A percentile compares a stretch with the other conserved stretches of the same genome.
Evolutionary conservation across 1,140 invertebrate genomes (phyloP).

Genomic region (Platorchestia sp.): DNA sequence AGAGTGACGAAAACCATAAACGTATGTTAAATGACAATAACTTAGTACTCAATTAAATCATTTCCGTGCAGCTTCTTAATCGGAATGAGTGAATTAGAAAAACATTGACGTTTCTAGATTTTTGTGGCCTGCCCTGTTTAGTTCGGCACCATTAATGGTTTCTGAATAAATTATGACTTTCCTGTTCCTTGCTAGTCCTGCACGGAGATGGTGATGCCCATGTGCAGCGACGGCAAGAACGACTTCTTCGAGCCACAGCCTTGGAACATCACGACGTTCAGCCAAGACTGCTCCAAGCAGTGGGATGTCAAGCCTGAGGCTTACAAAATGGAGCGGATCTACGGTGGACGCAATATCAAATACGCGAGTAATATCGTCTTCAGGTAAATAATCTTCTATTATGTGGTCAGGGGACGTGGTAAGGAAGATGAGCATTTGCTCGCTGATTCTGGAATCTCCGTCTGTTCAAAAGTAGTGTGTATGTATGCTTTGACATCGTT

Average conservation of each 20-base stretch:
- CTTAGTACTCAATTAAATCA: too few relatives aligned
- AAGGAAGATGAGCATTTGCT: too few relatives aligned
- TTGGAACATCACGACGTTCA: slow-evolving; percentile 82
- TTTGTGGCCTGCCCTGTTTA: too few relatives aligned
- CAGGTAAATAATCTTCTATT: slow-evolving; percentile 72
- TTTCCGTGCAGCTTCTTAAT: too few relatives aligned
- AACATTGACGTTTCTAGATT: too few relatives aligned
- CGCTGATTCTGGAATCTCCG: too few relatives aligned
- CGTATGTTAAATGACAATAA: too few relatives aligned
- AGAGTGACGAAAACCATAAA: too few relatives aligned
- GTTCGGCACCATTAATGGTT: neutral
- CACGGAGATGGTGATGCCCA: slow-evolving; percentile 96
- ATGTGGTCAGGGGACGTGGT: too few relatives aligned
- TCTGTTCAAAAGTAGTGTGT: too few relatives aligned
- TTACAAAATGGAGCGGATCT: slow-evolving; percentile 80
- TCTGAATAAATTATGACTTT: neutral
- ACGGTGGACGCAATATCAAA: slow-evolving; percentile 83
- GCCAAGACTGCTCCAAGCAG: slow-evolving; percentile 79
- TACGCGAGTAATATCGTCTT: slow-evolving; percentile 88
- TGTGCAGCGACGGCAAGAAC: slow-evolving; percentile 82
- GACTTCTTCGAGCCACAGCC: slow-evolving; percentile 86
- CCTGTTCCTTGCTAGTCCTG: slow-evolving; percentile 77
- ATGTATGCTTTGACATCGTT: too few relatives aligned
- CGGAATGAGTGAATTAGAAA: too few relatives aligned
- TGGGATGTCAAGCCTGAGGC: slow-evolving; percentile 79